Evolutionary conservation across 2,797 vertebrate species (phyloP), one percentile per base, ranked within the genome.

Genomic region (Lagorchestes hirsutus): DNA sequence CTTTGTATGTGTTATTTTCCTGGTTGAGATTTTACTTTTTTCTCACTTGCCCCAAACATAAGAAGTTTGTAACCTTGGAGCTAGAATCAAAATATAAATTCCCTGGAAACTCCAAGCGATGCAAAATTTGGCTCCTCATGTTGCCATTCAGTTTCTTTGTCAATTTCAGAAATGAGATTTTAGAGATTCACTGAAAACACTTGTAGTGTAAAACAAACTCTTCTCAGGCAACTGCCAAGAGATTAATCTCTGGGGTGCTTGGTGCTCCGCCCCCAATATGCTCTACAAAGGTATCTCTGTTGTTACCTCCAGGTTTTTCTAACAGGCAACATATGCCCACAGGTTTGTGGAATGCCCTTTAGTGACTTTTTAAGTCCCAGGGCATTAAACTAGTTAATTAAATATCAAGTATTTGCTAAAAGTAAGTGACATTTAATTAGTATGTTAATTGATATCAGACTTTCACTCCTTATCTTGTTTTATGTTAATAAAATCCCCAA

Each of bases 341-440:
- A 97, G 97, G 96, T 98, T 98, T 97, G 91, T 96, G 93, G 95
- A 97, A 97, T 98, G 98, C 97, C 97, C 97, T 98, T 98, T 98
- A 98, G 97, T 97, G 96, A 97, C 98, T 98, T 91, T 93, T 90
- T 95, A 96, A 94, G 87, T 98, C 98, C 98, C 98, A 97, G 98
- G 97, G 96, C 98, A 98, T 96, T 98, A 97, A 98, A 98, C 97
- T 98, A 93, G 97, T 98, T 98, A 98, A 98, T 98, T 98, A 98
- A 98, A 98, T 98, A 98, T 98, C 97, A 98, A 98, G 96, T 98
- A 98, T 98, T 98, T 98, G 97, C 97, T 97, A 98, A 98, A 98
- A 98, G 98, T 98, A 98, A 98, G 95, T 98, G 98, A 98, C 98
- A 98, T 98, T 98, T 98, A 98, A 98, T 98, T 98, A 98, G 97